Base-by-base conservation (phyloP, 2,888 invertebrate species). In the Tromatobia lineatoria region DNA sequence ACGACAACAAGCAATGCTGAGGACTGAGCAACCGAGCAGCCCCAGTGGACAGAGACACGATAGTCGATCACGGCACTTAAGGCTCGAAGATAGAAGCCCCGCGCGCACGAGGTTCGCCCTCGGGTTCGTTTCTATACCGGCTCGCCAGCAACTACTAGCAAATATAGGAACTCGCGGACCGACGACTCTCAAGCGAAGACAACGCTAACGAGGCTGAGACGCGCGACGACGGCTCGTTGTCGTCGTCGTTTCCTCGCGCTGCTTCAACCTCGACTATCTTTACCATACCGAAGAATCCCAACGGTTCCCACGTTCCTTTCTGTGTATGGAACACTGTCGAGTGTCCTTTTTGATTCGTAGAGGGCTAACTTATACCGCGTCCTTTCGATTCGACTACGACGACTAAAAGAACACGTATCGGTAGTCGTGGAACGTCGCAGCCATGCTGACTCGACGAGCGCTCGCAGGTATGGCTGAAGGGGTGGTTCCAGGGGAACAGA, bases 381-480 rank as follows among this genome's bases (percentile, higher is more conserved):
- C 75, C 52, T 75, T 78, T 69, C 61, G 75, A 83, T 83, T 83
- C 83, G 83, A 59, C 79, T 15, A 57, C 47, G 57, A 47, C 52
- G 52, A 69, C 42, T 29, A 11, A 61, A 47, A 18, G 70, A 74
- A 57, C 74, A 75, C 69, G 75, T 70, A 76, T 67, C 73, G 57
- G 64, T 54, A 71, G 47, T 57, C 69, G 45, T 25, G 70, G 71
- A 73, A 54, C 77, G 71, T 69, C 88, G 88, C 88, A 90, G 92
- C 92, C 93, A 92, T 93, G 88, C 89, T 91, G 91, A 79, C 80
- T 79, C 77, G 70, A 73, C 59, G 78, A 59, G 82, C 29, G 74
- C 52, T 84, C 88, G 88, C 89, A 88, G 91, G 88, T 90, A 93
- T 93, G 92, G 93, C 93, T 90, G 91, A 91, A 91, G 91, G 93